Evolutionary conservation across 2,888 invertebrate genomes (phyloP).

Genomic region (Diplolepis rosae): DNA sequence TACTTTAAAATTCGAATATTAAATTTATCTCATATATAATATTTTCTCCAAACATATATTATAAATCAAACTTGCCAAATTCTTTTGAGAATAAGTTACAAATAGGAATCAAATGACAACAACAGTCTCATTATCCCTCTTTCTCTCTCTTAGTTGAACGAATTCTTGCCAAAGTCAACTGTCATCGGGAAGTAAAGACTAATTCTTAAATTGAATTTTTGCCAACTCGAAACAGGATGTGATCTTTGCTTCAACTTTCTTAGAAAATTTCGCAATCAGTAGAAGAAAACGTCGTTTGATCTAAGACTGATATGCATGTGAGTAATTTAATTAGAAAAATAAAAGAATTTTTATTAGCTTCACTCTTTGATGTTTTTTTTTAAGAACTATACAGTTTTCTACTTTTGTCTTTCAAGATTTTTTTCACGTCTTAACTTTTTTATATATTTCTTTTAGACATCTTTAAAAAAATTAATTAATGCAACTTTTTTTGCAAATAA

Average conservation of each 20-base stretch:
- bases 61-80: neutral
- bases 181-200: neutral
- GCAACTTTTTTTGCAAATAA: too few species aligned
- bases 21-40: neutral
- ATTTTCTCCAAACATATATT: neutral
- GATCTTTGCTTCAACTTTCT: neutral
- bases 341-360: too few species aligned
- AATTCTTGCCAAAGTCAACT: constrained; percentile 10
- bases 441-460: too few species aligned
- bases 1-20: neutral
- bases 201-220: constrained; percentile 16
- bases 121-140: neutral
- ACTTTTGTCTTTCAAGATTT: too few species aligned
- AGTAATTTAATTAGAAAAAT: too few species aligned
- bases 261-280: neutral
- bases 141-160: neutral
- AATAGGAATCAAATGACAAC: neutral
- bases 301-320: neutral
- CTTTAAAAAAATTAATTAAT: too few species aligned
- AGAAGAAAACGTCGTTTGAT: neutral
- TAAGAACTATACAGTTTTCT: too few species aligned
- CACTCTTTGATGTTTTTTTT: too few species aligned
- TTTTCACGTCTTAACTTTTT: too few species aligned
- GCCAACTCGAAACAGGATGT: neutral
- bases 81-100: neutral